Conservation (phyloP, 2,113 vertebrate species). For the Neodon shergylaensis region DNA sequence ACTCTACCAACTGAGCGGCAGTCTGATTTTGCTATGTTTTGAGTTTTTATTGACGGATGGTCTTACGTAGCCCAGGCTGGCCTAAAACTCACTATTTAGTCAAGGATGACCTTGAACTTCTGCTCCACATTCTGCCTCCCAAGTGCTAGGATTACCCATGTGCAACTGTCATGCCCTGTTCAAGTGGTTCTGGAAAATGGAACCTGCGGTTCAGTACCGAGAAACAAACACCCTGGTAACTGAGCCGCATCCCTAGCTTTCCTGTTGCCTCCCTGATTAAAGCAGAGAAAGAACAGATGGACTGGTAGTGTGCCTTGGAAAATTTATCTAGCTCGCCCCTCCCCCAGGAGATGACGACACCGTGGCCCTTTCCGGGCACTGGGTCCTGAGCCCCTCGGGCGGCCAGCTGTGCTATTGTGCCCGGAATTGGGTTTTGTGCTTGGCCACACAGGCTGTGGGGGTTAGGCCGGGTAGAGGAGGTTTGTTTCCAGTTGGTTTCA, state of each 20-base stretch:
- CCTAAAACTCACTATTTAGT: not conserved
- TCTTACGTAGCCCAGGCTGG: not conserved
- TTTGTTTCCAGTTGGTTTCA: constrained; percentile 53
- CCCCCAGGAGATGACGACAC: not conserved
- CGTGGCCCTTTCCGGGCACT: not conserved
- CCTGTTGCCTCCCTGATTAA: not conserved
- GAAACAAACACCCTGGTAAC: not conserved
- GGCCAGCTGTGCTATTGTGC: not conserved
- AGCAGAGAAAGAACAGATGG: not conserved
- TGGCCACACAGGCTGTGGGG: not conserved
- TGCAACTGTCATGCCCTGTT: not conserved
- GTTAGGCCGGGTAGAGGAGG: accelerated
- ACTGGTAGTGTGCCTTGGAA: not conserved
- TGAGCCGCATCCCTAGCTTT: not conserved
- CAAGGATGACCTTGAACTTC: not conserved
- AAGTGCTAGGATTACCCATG: not conserved
- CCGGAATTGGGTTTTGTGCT: not conserved
- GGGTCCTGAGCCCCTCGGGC: not conserved
- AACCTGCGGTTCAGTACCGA: not conserved
- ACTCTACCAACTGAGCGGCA: not conserved
- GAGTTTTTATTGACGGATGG: not conserved
- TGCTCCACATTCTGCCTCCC: not conserved
- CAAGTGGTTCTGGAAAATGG: not conserved
- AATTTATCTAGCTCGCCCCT: not conserved
- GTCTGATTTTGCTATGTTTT: not conserved